Evolutionary conservation across 2,888 invertebrate species (phyloP), one percentile per base, ranked within the genome.

Genomic region (Amitus sp.): DNA sequence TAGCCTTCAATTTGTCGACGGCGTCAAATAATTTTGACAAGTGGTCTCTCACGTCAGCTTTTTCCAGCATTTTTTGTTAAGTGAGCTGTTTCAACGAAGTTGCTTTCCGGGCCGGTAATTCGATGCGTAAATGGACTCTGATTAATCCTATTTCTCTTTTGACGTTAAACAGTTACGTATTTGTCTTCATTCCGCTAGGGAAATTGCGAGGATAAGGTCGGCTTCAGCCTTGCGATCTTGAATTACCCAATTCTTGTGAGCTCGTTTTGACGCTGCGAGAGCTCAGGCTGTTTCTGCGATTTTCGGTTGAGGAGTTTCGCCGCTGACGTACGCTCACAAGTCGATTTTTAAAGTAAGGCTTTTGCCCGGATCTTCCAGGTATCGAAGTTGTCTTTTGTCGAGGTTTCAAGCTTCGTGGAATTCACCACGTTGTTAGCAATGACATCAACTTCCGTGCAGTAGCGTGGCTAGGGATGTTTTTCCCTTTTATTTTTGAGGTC

Each of bases 61-160:
- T 47, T 10, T 56, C 56, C 34, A 20, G 34, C 57, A 50, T 50
- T 18, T 46, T 56, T 43, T 45, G 49, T 30, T 34, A 28, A n/a
- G n/a, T n/a, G n/a, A n/a, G n/a, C n/a, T n/a, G n/a, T n/a, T n/a
- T n/a, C n/a, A n/a, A n/a, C n/a, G 4, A n/a, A 1, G 46, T 49
- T 2, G 56, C 49, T 30, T 56, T 56, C 10, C 49, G 18, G 1
- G 47, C 48, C 4, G 49, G 45, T 13, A 48, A 15, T 51, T 15
- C 42, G 49, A 54, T 13, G 13, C 30, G 27, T 40, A 47, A 12
- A 55, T 55, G n/a, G 47, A 30, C 13, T 53, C 47, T 19, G 47
- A 20, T 33, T 47, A 37, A 17, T n/a, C n/a, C 55, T 43, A 55
- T 5, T 50, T n/a, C n/a, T n/a, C 50, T 1, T 46, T 27, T 7